These are phyloP conservation scores for Agonopterix heracliana DNA, from an alignment of 2,888 invertebrate species.

Conservation along the genomic window DNA sequence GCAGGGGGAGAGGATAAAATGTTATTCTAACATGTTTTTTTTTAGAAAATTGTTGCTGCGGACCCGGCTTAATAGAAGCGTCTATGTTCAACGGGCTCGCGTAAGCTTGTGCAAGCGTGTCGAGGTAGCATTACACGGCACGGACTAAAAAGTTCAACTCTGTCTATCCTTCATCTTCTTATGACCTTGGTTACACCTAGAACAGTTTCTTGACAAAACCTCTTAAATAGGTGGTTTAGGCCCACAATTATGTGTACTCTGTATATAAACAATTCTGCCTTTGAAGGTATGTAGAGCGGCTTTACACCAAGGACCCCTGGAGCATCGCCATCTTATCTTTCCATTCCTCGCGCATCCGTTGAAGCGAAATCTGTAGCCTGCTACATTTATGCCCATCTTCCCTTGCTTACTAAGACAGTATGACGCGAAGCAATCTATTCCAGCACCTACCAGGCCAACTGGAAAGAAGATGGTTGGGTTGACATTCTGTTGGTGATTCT, in stretches of 20 bases:
- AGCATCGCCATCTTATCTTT: slow-evolving; percentile 68
- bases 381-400: slow-evolving; percentile 69
- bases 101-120: too few relatives aligned
- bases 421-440: slow-evolving; percentile 60
- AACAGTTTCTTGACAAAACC: too few relatives aligned
- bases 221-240: slow-evolving; percentile 47
- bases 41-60: too few relatives aligned
- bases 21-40: too few relatives aligned
- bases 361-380: slow-evolving; percentile 64
- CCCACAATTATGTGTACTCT: slow-evolving; percentile 64
- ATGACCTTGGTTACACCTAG: too few relatives aligned
- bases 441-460: slow-evolving; percentile 60
- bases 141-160: too few relatives aligned
- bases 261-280: slow-evolving; percentile 65
- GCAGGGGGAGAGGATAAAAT: too few relatives aligned
- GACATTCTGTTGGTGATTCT: not conserved
- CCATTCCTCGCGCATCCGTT: slow-evolving; percentile 68
- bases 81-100: too few relatives aligned
- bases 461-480: slow-evolving; percentile 19
- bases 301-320: slow-evolving; percentile 67
- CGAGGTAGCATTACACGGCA: too few relatives aligned
- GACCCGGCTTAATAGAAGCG: too few relatives aligned
- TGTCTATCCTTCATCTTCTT: too few relatives aligned
- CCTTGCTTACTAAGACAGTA: slow-evolving; percentile 72
- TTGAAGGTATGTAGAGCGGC: slow-evolving; percentile 66